A percentile compares a stretch with the other conserved stretches of the same genome.
Evolutionary conservation across 2,797 vertebrate genomes (phyloP).

Genomic region (Parauchenoglanis ngamensis): DNA sequence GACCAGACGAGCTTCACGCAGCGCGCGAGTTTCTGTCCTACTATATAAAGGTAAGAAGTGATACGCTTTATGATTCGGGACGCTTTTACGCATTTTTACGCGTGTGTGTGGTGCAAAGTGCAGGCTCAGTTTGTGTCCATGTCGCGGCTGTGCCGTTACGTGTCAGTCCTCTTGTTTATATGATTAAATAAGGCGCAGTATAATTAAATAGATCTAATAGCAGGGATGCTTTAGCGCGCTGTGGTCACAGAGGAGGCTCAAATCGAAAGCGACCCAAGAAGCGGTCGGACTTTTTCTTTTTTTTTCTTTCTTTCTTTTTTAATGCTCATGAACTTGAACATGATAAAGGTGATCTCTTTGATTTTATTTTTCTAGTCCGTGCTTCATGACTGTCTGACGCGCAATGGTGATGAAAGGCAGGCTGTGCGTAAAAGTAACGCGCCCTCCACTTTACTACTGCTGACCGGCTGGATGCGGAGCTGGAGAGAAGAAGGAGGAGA

Average conservation of each 20-base stretch:
- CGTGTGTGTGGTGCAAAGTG: constrained; percentile 12
- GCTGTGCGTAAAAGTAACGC: constrained; percentile 37
- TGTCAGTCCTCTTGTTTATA: constrained; percentile 76
- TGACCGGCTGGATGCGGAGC: constrained; percentile 41
- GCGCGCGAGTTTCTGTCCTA: constrained; percentile 84
- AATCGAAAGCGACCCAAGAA: neutral
- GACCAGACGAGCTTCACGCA: constrained; percentile 77
- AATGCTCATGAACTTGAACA: constrained; percentile 9
- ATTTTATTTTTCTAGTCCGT: constrained; percentile 4
- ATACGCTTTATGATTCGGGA: constrained; percentile 69
- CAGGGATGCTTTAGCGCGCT: neutral
- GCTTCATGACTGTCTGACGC: constrained; percentile 16
- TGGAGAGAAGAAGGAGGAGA: neutral
- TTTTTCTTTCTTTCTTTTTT: neutral
- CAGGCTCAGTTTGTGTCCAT: neutral
- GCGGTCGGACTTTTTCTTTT: constrained; percentile 5
- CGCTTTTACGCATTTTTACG: constrained; percentile 25
- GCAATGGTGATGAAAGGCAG: constrained; percentile 11
- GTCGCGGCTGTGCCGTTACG: constrained; percentile 68
- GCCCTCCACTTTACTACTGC: constrained; percentile 31
- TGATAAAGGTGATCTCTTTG: neutral
- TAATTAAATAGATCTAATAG: constrained; percentile 7
- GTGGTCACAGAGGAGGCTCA: neutral
- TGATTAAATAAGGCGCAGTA: constrained; percentile 12
- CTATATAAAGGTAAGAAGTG: constrained; percentile 89